These are phyloP conservation scores for Dermolepida albohirtum DNA, from an alignment of 2,888 invertebrate genomes.

Conservation along the genomic window DNA sequence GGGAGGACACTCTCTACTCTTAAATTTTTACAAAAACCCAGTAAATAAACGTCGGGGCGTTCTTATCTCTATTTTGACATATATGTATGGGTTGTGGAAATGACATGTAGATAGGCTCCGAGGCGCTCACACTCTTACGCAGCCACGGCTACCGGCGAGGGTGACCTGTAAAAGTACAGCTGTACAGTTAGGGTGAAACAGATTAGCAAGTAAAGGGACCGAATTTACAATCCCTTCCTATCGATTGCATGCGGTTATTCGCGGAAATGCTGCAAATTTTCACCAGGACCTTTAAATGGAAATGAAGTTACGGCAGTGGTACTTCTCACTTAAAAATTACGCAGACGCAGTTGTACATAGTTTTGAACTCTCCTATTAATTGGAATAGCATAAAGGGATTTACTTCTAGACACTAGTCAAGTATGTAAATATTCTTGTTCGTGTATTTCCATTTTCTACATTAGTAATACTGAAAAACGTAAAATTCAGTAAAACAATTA, in stretches of 20 bases:
- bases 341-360: too few relatives aligned
- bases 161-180: conserved; percentile 51
- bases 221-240: conserved; percentile 52
- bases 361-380: too few relatives aligned
- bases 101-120: conserved; percentile 26
- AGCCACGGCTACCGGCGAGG: conserved; percentile 45
- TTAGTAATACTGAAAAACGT: too few relatives aligned
- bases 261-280: conserved; percentile 39
- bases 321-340: conserved; percentile 1
- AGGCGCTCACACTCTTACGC: conserved; percentile 46
- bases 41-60: conserved; percentile 18
- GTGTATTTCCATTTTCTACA: too few relatives aligned
- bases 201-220: conserved; percentile 52
- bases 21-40: conserved; percentile 22
- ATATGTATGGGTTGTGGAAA: conserved; percentile 28
- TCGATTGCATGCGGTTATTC: conserved; percentile 46
- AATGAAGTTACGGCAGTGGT: conserved; percentile 7
- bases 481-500: too few relatives aligned
- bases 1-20: conserved; percentile 8
- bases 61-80: conserved; percentile 37
- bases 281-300: conserved; percentile 31
- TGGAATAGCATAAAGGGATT: too few relatives aligned
- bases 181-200: conserved; percentile 51
- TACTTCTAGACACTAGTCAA: too few relatives aligned
- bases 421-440: too few relatives aligned